Percentiles rank a stretch among this genome's conserved stretches.
These are phyloP conservation scores for Drosophila bifasciata DNA, from an alignment of 1,140 invertebrate genomes.

Conservation along the genomic window DNA sequence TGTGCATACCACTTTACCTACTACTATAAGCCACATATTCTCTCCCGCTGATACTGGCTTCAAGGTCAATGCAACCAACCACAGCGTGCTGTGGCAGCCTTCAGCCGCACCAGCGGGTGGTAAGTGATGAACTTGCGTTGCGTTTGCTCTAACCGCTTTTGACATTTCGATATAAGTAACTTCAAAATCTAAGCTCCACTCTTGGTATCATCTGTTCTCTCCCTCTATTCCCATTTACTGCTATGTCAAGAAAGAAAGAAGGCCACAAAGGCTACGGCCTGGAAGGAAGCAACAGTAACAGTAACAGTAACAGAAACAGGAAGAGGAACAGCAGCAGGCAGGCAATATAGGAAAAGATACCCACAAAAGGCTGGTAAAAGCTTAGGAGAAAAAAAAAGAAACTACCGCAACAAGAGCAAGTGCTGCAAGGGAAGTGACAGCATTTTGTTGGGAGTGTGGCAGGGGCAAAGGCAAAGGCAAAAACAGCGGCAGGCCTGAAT, in stretches of 20 bases:
- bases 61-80: conserved; percentile 40
- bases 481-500: not conserved
- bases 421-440: conserved; percentile 19
- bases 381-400: conserved; percentile 42
- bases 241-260: conserved; percentile 10
- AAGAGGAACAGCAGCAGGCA: conserved; percentile 13
- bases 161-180: conserved; percentile 17
- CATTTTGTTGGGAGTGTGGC: conserved; percentile 30
- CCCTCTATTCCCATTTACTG: conserved; percentile 8
- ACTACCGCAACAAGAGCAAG: conserved; percentile 18
- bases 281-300: conserved; percentile 28
- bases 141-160: conserved; percentile 34
- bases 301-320: conserved; percentile 25
- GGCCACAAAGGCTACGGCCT: not conserved
- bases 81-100: conserved; percentile 26
- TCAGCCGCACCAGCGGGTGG: conserved; percentile 31
- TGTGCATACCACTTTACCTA: conserved; percentile 19
- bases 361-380: conserved; percentile 62
- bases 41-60: conserved; percentile 25
- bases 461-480: not conserved
- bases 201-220: not conserved
- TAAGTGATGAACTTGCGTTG: conserved; percentile 15
- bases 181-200: conserved; percentile 28
- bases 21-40: conserved; percentile 9
- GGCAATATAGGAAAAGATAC: conserved; percentile 33